Evolutionary conservation across 2,888 invertebrate genomes (phyloP), one percentile per base, ranked within the genome.

Genomic region (Aricia artaxerxes): DNA sequence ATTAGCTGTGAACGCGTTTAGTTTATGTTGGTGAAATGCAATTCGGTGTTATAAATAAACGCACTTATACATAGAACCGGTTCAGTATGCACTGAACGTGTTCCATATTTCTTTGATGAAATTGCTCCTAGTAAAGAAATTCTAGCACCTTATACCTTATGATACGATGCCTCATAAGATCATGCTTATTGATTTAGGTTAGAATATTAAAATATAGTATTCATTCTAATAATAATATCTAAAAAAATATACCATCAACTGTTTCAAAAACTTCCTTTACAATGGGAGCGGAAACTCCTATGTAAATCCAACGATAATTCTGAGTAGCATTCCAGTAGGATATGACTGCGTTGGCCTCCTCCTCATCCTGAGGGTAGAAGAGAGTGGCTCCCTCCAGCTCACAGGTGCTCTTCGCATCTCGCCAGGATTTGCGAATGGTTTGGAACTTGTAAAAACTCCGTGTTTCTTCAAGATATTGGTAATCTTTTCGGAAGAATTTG

Each of bases 391-490:
- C 92, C 84, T 92, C 92, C 44, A 84, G 53, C 0, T 84, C 84
- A 80, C 92, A 92, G 24, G 81, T 82, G 3, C 81, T 84, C 81
- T 87, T 89, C 0, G 91, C 92, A 0, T 88, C 87, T 7, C 83
- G 73, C 91, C 91, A 92, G 11, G 83, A 83, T 80, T 84, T 87
- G 5, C 85, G 86, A 35, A 88, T 77, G 0, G 89, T 90, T 77
- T 92, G 90, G 40, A 92, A 85, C 84, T 93, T 93, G 84, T 92
- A 93, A 79, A 92, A 93, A 80, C 87, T 87, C 7, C 86, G 78
- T 6, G 86, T 83, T 0, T 80, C 81, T 24, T 88, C 86, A 79
- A 91, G 78, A 80, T 85, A 92, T 7, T 79, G 86, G 82, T 92
- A 93, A 83, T 92, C 92, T 61, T 86, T 88, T 5, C 92, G 87